Evolutionary conservation across 2,113 vertebrate genomes (phyloP).

Genomic region (Phoenicopterus ruber): DNA sequence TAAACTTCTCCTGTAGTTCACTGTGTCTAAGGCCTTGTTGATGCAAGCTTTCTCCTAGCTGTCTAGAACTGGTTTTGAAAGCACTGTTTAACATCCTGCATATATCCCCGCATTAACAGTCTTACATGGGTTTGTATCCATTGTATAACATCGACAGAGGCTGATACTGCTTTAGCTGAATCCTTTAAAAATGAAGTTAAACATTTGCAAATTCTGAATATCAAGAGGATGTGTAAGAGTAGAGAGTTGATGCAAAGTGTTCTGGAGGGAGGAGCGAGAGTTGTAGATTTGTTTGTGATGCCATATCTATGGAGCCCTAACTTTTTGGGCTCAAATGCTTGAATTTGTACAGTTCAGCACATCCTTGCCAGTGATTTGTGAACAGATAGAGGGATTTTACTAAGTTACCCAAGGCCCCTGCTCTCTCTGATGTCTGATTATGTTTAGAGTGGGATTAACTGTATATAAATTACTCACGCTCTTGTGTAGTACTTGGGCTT

Average conservation of each 20-base stretch:
- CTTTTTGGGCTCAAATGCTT: neutral
- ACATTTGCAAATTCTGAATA: neutral
- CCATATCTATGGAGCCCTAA: neutral
- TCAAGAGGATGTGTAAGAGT: neutral
- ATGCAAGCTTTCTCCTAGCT: neutral
- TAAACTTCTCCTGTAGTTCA: neutral
- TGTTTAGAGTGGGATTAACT: constrained; percentile 53
- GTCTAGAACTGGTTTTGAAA: neutral
- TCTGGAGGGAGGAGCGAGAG: neutral
- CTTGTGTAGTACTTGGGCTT: neutral
- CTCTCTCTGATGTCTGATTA: constrained; percentile 33
- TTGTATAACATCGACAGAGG: neutral
- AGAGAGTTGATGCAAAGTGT: neutral
- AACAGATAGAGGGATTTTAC: constrained; percentile 6
- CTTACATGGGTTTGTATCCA: neutral
- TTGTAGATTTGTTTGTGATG: neutral
- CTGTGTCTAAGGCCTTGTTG: neutral
- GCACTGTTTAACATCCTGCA: neutral
- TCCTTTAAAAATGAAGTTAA: neutral
- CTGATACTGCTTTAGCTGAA: neutral
- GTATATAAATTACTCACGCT: constrained; percentile 45
- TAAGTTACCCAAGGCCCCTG: constrained; percentile 16
- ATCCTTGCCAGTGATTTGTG: constrained; percentile 34
- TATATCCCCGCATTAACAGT: accelerated
- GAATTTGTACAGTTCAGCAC: constrained; percentile 33